Base-by-base conservation (phyloP, 2,888 invertebrate species). In the Sisyra nigra region DNA sequence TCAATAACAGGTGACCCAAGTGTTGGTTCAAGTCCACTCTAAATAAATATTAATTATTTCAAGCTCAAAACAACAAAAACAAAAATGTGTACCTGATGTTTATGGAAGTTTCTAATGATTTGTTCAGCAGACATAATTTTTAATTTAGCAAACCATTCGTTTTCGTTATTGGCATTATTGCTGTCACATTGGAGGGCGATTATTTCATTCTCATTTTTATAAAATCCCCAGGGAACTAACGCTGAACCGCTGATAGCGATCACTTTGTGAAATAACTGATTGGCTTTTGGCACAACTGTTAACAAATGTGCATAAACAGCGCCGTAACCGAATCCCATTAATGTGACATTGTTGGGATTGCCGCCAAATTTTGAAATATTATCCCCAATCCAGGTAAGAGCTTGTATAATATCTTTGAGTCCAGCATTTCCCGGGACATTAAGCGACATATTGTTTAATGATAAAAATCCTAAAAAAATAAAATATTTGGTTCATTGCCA, bases 341-440 rank as follows among this genome's bases (percentile, higher is more conserved):
- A 7, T 6, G 37, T 37, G 3, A 37, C 11, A 19, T 37, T 37
- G 11, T 37, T 37, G 9, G 15, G 19, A 37, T 37, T 18, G 8
- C 37, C 37, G 18, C 37, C 37, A 37, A 37, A 37, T 37, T 19
- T 37, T 19, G 19, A 19, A 4, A 37, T 37, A 37, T 37, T 37
- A 18, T 15, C 19, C 11, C 17, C 19, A 17, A 37, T 37, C 37
- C 37, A 37, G 10, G 17, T 17, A 18, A 37, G 19, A 10, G 37
- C 37, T 19, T 18, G 17, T 19, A 17, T 19, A 10, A 37, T 37
- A 18, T 37, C 37, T 37, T 37, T 37, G 17, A 37, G 19, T n/a
- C 37, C 37, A 11, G 37, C 37, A 19, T 37, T 37, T 37, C 37
- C 37, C 7, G 37, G 17, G 11, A 37, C 11, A 7, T 37, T n/a